phyloP scores from a whole-genome alignment of 2,797 vertebrate species.

The Pithecia hirsuta region DNA sequence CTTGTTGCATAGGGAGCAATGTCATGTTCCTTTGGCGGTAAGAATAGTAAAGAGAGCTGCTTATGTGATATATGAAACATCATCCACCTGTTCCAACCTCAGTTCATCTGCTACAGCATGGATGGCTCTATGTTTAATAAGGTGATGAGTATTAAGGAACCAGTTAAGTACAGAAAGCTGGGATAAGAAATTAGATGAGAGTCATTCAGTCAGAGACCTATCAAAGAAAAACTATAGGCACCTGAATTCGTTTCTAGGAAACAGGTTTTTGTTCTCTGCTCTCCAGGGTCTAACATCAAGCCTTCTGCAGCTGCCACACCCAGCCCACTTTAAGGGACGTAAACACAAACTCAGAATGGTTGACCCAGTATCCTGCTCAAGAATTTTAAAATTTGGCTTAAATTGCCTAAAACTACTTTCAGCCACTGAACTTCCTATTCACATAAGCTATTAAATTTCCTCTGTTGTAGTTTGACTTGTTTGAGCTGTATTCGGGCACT shows the following conservation, averaged over 20 bases:
- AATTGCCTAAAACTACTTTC: neutral
- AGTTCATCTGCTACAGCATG: neutral
- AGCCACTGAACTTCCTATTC: neutral
- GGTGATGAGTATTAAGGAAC: neutral
- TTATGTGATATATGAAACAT: neutral
- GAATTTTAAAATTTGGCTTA: neutral
- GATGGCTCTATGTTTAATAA: neutral
- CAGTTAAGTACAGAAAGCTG: neutral
- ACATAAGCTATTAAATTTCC: neutral
- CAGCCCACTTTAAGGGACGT: neutral
- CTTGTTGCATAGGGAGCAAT: neutral
- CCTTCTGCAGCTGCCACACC: neutral
- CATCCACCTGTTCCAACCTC: no score
- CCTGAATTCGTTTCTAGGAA: neutral
- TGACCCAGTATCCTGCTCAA: neutral
- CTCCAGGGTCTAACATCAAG: neutral
- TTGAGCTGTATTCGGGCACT: neutral
- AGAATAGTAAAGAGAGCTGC: neutral
- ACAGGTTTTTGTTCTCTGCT: neutral
- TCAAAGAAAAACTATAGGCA: neutral
- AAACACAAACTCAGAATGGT: neutral
- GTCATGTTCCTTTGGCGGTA: neutral
- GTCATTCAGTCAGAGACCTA: neutral
- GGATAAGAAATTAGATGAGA: neutral
- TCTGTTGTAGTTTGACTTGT: neutral